A percentile compares a stretch with the other conserved stretches of the same genome.
phyloP scores from a whole-genome alignment of 1,140 invertebrate species.

The Drosophila biarmipes region DNA sequence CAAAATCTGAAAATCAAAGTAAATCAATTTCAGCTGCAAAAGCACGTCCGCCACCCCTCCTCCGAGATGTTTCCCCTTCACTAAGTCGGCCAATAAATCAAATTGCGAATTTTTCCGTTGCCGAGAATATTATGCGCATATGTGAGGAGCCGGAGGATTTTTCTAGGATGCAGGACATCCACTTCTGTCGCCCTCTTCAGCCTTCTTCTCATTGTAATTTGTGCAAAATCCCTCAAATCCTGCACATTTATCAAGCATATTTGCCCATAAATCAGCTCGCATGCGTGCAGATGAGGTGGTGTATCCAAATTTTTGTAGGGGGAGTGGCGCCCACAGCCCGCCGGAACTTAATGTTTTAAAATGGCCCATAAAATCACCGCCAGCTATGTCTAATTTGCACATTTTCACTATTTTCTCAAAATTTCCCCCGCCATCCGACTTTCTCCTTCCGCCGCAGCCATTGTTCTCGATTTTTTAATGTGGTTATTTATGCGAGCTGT shows the following conservation, averaged over 20 bases:
- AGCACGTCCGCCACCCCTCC: constrained; percentile 37
- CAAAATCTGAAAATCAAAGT: constrained; percentile 83
- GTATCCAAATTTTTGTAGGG: not conserved
- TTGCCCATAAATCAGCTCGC: constrained; percentile 70
- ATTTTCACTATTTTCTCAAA: constrained; percentile 81
- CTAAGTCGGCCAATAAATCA: constrained; percentile 80
- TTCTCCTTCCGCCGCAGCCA: constrained; percentile 4
- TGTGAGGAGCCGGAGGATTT: constrained; percentile 26
- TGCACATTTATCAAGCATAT: constrained; percentile 72
- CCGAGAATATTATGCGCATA: constrained; percentile 70
- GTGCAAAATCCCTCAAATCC: constrained; percentile 76
- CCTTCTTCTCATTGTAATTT: constrained; percentile 66
- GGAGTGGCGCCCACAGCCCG: constrained; percentile 34
- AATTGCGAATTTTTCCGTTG: constrained; percentile 61
- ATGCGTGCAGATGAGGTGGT: constrained; percentile 46
- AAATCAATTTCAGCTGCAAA: constrained; percentile 81
- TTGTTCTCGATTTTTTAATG: constrained; percentile 73
- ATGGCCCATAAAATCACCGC: constrained; percentile 63
- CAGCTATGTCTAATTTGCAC: constrained; percentile 76
- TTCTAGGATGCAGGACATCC: constrained; percentile 20
- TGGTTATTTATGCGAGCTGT: constrained; percentile 68
- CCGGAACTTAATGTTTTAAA: constrained; percentile 51
- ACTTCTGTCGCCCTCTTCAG: constrained; percentile 3
- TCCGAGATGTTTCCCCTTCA: constrained; percentile 33
- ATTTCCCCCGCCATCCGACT: constrained; percentile 19